Evolutionary conservation across 2,888 invertebrate genomes (phyloP), one percentile per base, ranked within the genome.

Genomic region (Mamestra brassicae): DNA sequence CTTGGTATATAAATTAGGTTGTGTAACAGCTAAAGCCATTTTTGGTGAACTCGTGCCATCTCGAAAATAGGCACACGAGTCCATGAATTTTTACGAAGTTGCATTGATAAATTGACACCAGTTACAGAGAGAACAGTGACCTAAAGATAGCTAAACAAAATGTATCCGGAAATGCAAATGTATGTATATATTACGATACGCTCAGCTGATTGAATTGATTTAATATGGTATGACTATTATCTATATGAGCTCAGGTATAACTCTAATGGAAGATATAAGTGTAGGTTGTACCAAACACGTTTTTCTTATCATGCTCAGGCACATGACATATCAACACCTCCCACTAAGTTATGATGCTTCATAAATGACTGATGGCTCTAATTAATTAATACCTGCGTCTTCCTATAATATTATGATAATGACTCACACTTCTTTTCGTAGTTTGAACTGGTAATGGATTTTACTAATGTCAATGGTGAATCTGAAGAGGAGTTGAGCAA

Each of bases 161-260:
- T 78, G 47, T 67, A 50, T 78, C 42, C 78, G 79, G 78, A 78
- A 72, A 78, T 79, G 67, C 74, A 73, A 78, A 79, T 64, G 65
- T 47, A 47, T 47, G 47, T 47, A 47, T 13, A 4, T n/a, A 15
- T 57, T 64, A 42, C 8, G 74, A 79, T 78, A 73, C 74, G 79
- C 67, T 79, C 63, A 79, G 80, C 38, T 79, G 79, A 70, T 75
- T 38, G 69, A 79, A 42, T 75, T 75, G 65, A 80, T 79, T 66
- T 54, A 67, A 66, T 74, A 74, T 58, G 47, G 15, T 13, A 60
- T 64, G 58, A 45, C 8, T 61, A 58, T 54, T 66, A 57, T 50
- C 42, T 45, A 4, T 66, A 68, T 26, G 17, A 26, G 52, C 52
- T 70, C 7, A 62, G 52, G 26, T 52, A 76, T 67, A 38, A 13